phyloP scores from a whole-genome alignment of 2,113 vertebrate genomes.

The Paramormyrops kingsleyae region DNA sequence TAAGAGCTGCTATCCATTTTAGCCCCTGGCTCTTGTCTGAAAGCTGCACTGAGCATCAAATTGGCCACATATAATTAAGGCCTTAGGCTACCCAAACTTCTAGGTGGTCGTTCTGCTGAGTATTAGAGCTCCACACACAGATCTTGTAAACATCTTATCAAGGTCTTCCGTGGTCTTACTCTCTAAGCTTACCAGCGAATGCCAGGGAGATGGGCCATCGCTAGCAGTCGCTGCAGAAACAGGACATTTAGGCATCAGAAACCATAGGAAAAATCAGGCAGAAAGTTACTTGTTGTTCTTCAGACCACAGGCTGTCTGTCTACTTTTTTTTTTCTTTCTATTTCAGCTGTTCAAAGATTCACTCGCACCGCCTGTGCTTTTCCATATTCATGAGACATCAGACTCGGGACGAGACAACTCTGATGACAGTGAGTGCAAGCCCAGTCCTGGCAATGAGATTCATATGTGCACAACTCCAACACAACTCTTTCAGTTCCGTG shows the following conservation, averaged over 20 bases:
- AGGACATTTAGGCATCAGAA: neutral
- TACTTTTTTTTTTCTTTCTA: neutral
- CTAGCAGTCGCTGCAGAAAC: neutral
- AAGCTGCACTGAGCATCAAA: constrained; percentile 7
- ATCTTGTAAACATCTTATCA: constrained; percentile 15
- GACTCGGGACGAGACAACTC: neutral
- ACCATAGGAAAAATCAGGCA: neutral
- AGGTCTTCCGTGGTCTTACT: neutral
- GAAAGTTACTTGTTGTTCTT: neutral
- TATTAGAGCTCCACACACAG: neutral
- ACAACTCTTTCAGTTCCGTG: neutral
- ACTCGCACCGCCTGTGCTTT: neutral
- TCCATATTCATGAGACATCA: neutral
- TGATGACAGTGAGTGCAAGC: neutral
- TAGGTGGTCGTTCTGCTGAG: neutral
- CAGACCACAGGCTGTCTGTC: neutral
- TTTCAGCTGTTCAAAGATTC: neutral
- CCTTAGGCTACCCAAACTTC: neutral
- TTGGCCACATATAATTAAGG: constrained; percentile 9
- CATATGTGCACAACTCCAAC: neutral
- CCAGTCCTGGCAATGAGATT: neutral
- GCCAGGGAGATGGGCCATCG: neutral
- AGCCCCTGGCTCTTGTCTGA: neutral
- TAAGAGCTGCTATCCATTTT: neutral
- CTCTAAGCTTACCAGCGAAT: constrained; percentile 8